Percentiles rank a stretch among this genome's conserved stretches.
Conservation (phyloP, 2,888 invertebrate genomes). For the Limenitis camilla region DNA sequence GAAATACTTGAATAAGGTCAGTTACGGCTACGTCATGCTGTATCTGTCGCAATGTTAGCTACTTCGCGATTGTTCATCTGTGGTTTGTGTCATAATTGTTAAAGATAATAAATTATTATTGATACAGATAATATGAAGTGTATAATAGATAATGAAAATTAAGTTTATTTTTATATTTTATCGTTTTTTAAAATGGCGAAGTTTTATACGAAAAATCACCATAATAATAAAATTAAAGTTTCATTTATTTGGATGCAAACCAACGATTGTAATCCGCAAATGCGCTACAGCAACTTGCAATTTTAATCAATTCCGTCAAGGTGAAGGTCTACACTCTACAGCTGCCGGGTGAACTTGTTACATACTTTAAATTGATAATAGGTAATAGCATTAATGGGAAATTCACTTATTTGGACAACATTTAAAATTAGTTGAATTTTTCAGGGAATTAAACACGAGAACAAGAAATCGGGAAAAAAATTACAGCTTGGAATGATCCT, state of each 20-base stretch:
- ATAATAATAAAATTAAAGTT: too few relatives aligned
- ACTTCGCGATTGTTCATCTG: conserved; percentile 2
- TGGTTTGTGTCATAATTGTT: too few relatives aligned
- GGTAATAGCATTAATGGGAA: not conserved
- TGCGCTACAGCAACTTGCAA: conserved; percentile 8
- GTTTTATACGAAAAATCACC: too few relatives aligned
- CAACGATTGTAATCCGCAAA: conserved; percentile 1
- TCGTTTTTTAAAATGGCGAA: too few relatives aligned
- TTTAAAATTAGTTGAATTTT: too few relatives aligned
- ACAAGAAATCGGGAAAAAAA: too few relatives aligned
- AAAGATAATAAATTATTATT: too few relatives aligned
- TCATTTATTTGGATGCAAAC: not conserved
- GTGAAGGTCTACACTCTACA: conserved; percentile 12
- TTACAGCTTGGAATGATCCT: too few relatives aligned
- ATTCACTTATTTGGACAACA: not conserved
- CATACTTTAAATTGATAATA: not conserved
- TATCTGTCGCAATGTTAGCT: conserved; percentile 3
- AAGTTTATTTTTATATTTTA: not conserved
- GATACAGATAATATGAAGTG: not conserved
- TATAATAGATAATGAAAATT: not conserved
- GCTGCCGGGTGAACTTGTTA: not conserved
- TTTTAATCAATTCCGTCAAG: conserved; percentile 14
- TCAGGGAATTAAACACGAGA: too few relatives aligned
- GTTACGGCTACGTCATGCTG: conserved; percentile 6
- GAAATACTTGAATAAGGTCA: conserved; percentile 8